Conservation (phyloP, 2,888 invertebrate genomes). For the Galerucella pusilla region DNA sequence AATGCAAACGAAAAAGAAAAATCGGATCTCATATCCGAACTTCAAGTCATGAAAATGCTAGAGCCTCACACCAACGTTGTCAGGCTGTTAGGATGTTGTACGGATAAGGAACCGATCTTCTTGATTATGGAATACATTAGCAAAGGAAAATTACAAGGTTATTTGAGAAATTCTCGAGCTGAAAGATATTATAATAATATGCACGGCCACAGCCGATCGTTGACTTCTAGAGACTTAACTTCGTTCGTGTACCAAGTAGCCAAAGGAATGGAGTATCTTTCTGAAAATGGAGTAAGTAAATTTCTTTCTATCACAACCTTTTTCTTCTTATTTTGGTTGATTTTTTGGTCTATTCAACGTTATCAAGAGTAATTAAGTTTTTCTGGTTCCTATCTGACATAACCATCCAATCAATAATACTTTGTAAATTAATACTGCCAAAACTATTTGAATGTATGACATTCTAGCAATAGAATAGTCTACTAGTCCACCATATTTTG, state of each 20-base stretch:
- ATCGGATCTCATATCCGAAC: slow-evolving; percentile 86
- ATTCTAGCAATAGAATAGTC: too few species aligned
- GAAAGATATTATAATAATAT: slow-evolving; percentile 85
- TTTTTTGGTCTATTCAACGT: too few species aligned
- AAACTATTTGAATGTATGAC: too few species aligned
- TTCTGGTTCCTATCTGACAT: neutral
- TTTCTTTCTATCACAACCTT: neutral
- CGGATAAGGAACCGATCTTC: slow-evolving; percentile 90
- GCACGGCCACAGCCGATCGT: slow-evolving; percentile 78
- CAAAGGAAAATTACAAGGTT: slow-evolving; percentile 90
- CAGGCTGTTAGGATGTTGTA: slow-evolving; percentile 87
- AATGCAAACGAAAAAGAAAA: slow-evolving; percentile 90
- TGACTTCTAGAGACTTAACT: slow-evolving; percentile 88
- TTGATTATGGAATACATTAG: slow-evolving; percentile 93
- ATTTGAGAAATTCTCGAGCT: slow-evolving; percentile 85
- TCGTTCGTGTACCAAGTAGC: slow-evolving; percentile 93
- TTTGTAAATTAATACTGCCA: too few species aligned
- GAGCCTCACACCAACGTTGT: slow-evolving; percentile 93
- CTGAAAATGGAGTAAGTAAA: slow-evolving; percentile 80
- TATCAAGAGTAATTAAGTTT: neutral
- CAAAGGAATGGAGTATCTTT: slow-evolving; percentile 88
- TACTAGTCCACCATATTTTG: too few species aligned
- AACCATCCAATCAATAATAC: too few species aligned
- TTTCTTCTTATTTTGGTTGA: neutral
- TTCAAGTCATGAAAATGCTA: slow-evolving; percentile 91